These are phyloP conservation scores for Calephelis perditalis DNA, from an alignment of 2,888 invertebrate genomes.

Conservation along the genomic window DNA sequence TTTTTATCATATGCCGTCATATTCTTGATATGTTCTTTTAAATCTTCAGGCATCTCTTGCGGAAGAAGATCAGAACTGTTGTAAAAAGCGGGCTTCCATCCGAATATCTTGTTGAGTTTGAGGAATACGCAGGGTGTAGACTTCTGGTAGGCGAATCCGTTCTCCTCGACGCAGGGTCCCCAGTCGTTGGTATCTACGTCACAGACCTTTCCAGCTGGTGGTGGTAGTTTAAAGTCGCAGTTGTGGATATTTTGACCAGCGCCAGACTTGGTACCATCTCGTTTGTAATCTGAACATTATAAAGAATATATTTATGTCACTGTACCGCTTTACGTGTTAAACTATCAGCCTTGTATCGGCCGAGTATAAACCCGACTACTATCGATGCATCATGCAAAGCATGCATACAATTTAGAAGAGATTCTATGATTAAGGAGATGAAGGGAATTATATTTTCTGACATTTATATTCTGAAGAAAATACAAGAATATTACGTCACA, in stretches of 20 bases:
- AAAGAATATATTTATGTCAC: no score
- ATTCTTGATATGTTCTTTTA: conserved; percentile 83
- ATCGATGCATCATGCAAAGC: no score
- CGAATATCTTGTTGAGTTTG: conserved; percentile 96
- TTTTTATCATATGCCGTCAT: conserved; percentile 68
- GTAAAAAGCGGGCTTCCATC: conserved; percentile 91
- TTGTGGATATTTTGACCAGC: conserved; percentile 86
- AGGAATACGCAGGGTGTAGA: conserved; percentile 96
- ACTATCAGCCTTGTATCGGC: no score
- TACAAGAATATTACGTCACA: no score
- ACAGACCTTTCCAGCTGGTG: conserved; percentile 88
- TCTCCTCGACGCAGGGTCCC: conserved; percentile 88
- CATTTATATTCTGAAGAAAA: no score
- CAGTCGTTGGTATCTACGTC: conserved; percentile 90
- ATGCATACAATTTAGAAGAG: no score
- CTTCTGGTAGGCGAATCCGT: conserved; percentile 93
- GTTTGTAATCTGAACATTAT: conserved; percentile 81
- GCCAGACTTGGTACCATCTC: conserved; percentile 83
- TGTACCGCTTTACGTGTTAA: no score
- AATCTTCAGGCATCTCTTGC: conserved; percentile 82
- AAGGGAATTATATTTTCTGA: no score
- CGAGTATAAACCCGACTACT: no score
- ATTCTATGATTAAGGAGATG: no score
- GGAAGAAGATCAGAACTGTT: conserved; percentile 85
- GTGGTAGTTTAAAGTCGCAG: conserved; percentile 85